Conservation (phyloP, 2,113 vertebrate genomes). For the Ophthalmotilapia sp. region DNA sequence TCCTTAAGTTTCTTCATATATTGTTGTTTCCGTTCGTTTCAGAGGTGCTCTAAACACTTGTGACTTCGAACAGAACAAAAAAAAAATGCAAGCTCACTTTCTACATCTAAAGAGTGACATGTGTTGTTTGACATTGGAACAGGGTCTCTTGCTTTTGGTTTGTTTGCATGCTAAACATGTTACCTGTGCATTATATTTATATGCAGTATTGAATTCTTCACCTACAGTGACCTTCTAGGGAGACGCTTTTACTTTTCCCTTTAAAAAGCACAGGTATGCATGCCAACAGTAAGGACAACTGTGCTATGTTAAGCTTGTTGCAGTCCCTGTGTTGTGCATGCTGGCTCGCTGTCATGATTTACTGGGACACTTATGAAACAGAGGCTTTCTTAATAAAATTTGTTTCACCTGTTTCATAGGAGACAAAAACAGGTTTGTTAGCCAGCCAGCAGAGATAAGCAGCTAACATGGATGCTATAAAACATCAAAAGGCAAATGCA, state of each 20-base stretch:
- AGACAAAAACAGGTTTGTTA: background rate
- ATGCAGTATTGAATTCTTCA: background rate
- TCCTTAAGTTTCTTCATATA: background rate
- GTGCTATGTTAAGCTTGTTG: background rate
- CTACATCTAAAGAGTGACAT: rapidly evolving
- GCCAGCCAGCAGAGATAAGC: background rate
- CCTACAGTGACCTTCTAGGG: background rate
- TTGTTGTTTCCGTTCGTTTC: background rate
- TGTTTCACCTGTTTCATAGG: background rate
- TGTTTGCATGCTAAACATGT: background rate
- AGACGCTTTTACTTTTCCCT: background rate
- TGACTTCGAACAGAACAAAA: rapidly evolving
- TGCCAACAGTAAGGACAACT: background rate
- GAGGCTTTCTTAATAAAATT: background rate
- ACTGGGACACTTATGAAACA: background rate
- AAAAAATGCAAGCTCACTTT: background rate
- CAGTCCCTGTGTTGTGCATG: background rate
- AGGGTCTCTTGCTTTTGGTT: background rate
- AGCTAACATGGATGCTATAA: background rate
- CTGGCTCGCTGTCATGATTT: background rate
- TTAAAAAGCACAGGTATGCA: background rate
- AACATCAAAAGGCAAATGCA: background rate
- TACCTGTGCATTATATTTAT: background rate
- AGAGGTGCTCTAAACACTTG: background rate
- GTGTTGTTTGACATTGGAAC: background rate